phyloP scores from a whole-genome alignment of 1,140 invertebrate genomes.

The Microplitis mediator region DNA sequence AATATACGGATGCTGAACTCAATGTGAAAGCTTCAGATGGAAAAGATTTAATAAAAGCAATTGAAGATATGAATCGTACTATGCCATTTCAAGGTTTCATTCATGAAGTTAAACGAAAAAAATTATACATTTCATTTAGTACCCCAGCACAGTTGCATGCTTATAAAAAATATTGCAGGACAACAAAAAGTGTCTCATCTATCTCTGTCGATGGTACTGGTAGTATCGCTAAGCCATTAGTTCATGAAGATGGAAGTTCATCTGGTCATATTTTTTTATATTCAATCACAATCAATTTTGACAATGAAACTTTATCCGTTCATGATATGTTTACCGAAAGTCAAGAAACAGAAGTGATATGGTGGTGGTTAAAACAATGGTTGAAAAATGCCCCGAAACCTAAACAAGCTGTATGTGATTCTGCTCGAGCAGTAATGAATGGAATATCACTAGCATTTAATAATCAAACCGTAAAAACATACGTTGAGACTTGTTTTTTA shows the following conservation, averaged over 20 bases:
- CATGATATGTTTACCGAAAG: constrained; percentile 26
- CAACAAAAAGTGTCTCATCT: neutral
- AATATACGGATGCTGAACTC: neutral
- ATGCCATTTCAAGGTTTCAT: constrained; percentile 1
- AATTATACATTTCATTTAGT: constrained; percentile 18
- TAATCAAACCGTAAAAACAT: neutral
- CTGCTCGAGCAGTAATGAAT: constrained; percentile 20
- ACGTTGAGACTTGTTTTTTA: constrained; percentile 11
- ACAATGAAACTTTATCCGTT: constrained; percentile 32
- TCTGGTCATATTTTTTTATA: constrained; percentile 29
- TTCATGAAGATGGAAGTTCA: neutral
- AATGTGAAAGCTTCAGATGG: neutral
- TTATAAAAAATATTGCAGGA: constrained; percentile 21
- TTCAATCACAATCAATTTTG: constrained; percentile 27
- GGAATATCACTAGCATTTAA: constrained; percentile 23
- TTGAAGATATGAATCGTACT: neutral
- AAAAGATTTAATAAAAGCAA: constrained; percentile 12
- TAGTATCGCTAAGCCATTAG: constrained; percentile 7
- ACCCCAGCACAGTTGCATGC: neutral
- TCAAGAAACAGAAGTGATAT: constrained; percentile 15
- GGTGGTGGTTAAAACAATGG: constrained; percentile 12
- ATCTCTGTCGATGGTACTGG: constrained; percentile 22
- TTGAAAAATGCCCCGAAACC: constrained; percentile 3
- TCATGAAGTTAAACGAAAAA: constrained; percentile 3
- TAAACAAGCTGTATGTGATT: constrained; percentile 17